Percentiles rank a stretch among this genome's conserved stretches.
Conservation (phyloP, 2,113 vertebrate genomes). For the Pyxicephalus adspersus region DNA sequence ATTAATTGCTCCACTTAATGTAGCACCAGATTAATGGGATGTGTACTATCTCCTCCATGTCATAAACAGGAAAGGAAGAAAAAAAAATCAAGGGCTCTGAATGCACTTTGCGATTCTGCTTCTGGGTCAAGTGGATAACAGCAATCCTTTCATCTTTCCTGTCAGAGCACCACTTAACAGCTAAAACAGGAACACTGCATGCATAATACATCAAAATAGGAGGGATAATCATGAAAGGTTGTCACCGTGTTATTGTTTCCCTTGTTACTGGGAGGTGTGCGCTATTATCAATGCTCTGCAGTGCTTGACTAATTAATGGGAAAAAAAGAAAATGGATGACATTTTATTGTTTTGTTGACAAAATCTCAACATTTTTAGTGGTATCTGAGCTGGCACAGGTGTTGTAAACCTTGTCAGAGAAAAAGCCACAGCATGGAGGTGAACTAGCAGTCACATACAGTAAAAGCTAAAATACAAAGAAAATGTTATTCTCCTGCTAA, state of each 20-base stretch:
- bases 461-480: no score
- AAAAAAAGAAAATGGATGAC: slow-evolving; percentile 31
- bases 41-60: slow-evolving; percentile 22
- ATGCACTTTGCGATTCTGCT: slow-evolving; percentile 37
- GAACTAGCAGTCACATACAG: background rate
- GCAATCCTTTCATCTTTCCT: slow-evolving; percentile 48
- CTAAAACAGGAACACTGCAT: slow-evolving; percentile 40
- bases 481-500: no score
- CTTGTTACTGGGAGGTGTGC: slow-evolving; percentile 15
- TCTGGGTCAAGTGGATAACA: slow-evolving; percentile 46
- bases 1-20: slow-evolving; percentile 40
- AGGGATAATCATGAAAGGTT: slow-evolving; percentile 36
- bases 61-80: slow-evolving; percentile 12
- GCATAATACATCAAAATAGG: slow-evolving; percentile 44
- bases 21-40: slow-evolving; percentile 42
- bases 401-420: background rate
- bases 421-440: background rate
- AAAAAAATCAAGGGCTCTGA: slow-evolving; percentile 28
- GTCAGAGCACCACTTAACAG: slow-evolving; percentile 45
- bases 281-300: slow-evolving; percentile 23
- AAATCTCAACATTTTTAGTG: background rate
- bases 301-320: slow-evolving; percentile 36
- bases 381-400: background rate
- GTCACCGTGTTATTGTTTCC: slow-evolving; percentile 42
- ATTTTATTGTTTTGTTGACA: slow-evolving; percentile 7